These are phyloP conservation scores for Antidorcas marsupialis DNA, from an alignment of 2,113 vertebrate species.

Conservation along the genomic window DNA sequence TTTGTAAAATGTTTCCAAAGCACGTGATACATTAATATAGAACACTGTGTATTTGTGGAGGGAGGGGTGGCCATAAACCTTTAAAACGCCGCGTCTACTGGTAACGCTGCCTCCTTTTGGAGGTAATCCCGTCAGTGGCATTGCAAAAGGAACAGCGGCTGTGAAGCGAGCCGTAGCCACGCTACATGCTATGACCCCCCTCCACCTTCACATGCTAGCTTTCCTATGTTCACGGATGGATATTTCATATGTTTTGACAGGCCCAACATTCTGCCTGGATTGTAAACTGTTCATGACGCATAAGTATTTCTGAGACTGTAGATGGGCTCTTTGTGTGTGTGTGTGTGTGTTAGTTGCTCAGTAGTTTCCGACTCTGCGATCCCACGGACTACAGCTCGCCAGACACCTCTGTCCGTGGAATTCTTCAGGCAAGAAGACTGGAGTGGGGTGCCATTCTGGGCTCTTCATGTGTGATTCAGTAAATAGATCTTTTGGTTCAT, in stretches of 20 bases:
- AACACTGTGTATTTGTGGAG: background rate
- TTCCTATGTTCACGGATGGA: fast-evolving
- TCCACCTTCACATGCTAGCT: fast-evolving
- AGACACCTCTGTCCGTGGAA: background rate
- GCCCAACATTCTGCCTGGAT: fast-evolving
- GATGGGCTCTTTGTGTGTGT: background rate
- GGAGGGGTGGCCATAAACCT: background rate
- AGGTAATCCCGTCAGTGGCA: background rate
- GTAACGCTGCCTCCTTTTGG: background rate
- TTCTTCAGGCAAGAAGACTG: background rate
- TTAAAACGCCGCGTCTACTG: background rate
- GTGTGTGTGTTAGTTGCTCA: background rate
- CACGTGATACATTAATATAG: background rate
- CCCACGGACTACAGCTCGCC: background rate
- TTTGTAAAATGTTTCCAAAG: background rate
- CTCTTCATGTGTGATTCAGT: fast-evolving
- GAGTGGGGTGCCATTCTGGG: background rate
- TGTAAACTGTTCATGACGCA: background rate
- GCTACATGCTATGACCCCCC: background rate
- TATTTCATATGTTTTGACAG: fast-evolving
- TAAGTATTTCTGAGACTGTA: background rate
- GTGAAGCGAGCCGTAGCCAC: fast-evolving
- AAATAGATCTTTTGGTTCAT: background rate
- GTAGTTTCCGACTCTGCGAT: fast-evolving
- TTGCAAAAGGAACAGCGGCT: background rate